Evolutionary conservation across 2,113 vertebrate genomes (phyloP), one percentile per base, ranked within the genome.

Genomic region (Plotosus lineatus): DNA sequence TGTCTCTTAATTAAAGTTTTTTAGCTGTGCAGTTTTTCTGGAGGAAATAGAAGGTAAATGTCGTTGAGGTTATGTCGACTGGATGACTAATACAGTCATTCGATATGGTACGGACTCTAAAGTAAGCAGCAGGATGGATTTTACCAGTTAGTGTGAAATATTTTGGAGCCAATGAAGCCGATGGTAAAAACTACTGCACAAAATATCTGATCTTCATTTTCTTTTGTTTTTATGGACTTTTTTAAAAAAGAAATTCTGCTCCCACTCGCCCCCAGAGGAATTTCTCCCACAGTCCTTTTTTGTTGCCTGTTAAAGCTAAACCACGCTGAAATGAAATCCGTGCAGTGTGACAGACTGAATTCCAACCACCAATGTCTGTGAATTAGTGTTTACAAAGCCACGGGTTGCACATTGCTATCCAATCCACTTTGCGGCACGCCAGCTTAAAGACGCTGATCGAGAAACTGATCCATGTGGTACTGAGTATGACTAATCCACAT

Each of bases 1-100:
- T 55, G 36, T 31, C 36, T 33, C 26, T 28, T 56, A 66, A 79
- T 56, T 36, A 71, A 55, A 79, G 50, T 36, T 56, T 58, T 56
- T 19, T 21, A 26, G 19, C n/a, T 23, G 17, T 6, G 4, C 65
- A 71, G 65, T 50, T 78, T 46, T 51, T 40, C 8, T 15, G 31
- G 31, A 11, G 2, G 21, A 33, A 56, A 21, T 21, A 69, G 42
- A 50, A 38, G 3, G 33, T 1, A 38, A 65, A 53, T 51, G 44
- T 44, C 5, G 11, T 33, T 1, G 9, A 2, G 60, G 9, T 42
- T 6, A n/a, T 4, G 11, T 1, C 3, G 14, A 31, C 15, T 31
- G 1, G 0, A 21, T 1, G 28, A 21, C 69, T 31, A 31, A 46
- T 19, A 14, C 5, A 17, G n/a, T 26, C 3, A 23, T 9, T n/a